Base-by-base conservation (phyloP, 2,888 invertebrate species). In the Emmelina monodactyla region DNA sequence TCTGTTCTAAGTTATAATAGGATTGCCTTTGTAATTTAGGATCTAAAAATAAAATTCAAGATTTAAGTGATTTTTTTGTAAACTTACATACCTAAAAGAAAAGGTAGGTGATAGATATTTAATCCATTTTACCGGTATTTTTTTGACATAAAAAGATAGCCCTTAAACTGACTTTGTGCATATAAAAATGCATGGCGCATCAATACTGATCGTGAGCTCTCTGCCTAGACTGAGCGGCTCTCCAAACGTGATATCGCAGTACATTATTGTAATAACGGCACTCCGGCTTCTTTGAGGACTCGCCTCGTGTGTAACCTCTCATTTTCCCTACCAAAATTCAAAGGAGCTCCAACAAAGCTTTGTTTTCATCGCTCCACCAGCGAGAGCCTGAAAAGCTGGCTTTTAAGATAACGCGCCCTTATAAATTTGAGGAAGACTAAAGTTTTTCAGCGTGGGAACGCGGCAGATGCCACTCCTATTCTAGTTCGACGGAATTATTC, bases 261-360 rank as follows among this genome's bases (percentile, higher is more conserved):
- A 69, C 69, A 71, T 72, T 72, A 73, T 75, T 72, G 64, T 71
- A 70, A 76, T 78, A 78, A 76, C 66, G 64, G 60, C 58, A 69
- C 70, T 68, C 62, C 51, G 53, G 59, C 59, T 69, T 64, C 75
- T 78, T 73, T 78, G 76, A 76, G 59, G 50, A 53, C 49, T 49
- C 54, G 37, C 60, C 56, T 57, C 62, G 64, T 69, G 65, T 71
- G 71, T 70, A 73, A 70, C 73, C 75, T 69, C 70, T 73, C 72
- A 75, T 78, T 76, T 76, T 76, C 76, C 70, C 68, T 65, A 65
- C 73, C 75, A 51, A 79, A 79, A 75, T 76, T 76, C 75, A 79
- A 78, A 79, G 76, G 67, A 68, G 67, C 61, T 61, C 62, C 61
- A 67, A 71, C 76, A 76, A 78, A 73, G 76, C 76, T 73, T 78